Evolutionary conservation across 2,113 vertebrate genomes (phyloP).

Genomic region (Vulpes ferrilata): DNA sequence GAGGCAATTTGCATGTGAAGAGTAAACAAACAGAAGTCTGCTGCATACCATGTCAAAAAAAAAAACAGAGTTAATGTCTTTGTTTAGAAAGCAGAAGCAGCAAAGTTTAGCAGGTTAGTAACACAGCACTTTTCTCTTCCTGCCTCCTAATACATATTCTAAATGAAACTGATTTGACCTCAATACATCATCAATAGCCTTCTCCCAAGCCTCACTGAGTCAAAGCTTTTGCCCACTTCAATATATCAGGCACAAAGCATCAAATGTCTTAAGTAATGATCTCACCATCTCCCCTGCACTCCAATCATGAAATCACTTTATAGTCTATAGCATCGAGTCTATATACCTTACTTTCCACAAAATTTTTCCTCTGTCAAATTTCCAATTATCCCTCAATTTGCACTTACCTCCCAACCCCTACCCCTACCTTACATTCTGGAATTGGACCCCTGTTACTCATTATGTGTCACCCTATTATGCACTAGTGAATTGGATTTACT

Average conservation of each 20-base stretch:
- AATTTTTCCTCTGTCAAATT: background rate
- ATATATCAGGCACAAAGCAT: background rate
- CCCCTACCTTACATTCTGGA: background rate
- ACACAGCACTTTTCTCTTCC: background rate
- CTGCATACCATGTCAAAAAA: conserved; percentile 52
- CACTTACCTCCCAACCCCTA: background rate
- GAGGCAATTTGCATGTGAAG: conserved; percentile 78
- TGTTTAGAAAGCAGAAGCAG: conserved; percentile 68
- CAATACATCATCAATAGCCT: background rate
- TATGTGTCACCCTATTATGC: background rate
- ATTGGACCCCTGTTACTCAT: background rate
- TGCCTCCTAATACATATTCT: background rate
- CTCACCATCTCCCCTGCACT: background rate
- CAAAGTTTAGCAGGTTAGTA: conserved; percentile 33
- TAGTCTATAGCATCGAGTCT: background rate
- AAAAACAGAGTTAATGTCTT: conserved; percentile 60
- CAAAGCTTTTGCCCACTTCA: background rate
- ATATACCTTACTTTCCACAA: background rate
- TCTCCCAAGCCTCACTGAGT: background rate
- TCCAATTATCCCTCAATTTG: background rate
- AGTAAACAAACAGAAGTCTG: conserved; percentile 82
- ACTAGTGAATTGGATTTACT: background rate
- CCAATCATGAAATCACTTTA: background rate
- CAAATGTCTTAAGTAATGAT: background rate
- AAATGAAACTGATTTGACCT: conserved; percentile 30